phyloP scores from a whole-genome alignment of 2,888 invertebrate genomes.

The Pheosia tremula region DNA sequence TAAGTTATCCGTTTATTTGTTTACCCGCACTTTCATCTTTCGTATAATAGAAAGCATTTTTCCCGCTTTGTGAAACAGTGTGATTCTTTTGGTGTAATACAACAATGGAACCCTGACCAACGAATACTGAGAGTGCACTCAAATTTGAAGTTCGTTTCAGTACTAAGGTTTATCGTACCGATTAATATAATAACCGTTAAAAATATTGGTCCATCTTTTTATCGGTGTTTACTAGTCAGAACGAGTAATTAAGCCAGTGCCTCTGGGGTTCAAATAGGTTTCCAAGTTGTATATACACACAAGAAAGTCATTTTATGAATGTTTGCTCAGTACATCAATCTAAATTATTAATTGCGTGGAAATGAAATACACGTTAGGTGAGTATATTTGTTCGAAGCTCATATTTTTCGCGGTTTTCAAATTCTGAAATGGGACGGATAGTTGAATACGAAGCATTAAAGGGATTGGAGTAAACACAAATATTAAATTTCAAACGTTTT shows the following conservation, averaged over 20 bases:
- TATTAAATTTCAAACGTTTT: slow-evolving; percentile 8
- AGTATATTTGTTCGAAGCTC: background rate
- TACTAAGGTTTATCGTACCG: no score
- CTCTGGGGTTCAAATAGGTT: background rate
- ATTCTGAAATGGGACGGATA: background rate
- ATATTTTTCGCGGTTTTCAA: background rate
- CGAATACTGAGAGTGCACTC: no score
- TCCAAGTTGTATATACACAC: background rate
- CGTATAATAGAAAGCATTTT: slow-evolving; percentile 5
- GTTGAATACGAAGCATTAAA: slow-evolving; percentile 7
- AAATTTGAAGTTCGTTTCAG: no score
- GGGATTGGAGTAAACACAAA: slow-evolving; percentile 23
- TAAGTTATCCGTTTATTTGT: slow-evolving; percentile 32
- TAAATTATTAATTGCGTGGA: background rate
- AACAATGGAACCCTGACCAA: no score
- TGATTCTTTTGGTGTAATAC: no score
- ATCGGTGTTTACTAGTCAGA: no score
- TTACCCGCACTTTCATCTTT: slow-evolving; percentile 13
- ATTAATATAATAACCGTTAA: no score
- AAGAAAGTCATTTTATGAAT: background rate
- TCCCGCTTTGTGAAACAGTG: no score
- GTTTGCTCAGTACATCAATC: background rate
- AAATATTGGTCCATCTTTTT: no score
- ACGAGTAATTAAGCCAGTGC: background rate
- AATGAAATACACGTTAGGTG: background rate